A percentile compares a stretch with the other conserved stretches of the same genome.
Evolutionary conservation across 2,888 invertebrate genomes (phyloP).

Genomic region (Plagodis dolabraria): DNA sequence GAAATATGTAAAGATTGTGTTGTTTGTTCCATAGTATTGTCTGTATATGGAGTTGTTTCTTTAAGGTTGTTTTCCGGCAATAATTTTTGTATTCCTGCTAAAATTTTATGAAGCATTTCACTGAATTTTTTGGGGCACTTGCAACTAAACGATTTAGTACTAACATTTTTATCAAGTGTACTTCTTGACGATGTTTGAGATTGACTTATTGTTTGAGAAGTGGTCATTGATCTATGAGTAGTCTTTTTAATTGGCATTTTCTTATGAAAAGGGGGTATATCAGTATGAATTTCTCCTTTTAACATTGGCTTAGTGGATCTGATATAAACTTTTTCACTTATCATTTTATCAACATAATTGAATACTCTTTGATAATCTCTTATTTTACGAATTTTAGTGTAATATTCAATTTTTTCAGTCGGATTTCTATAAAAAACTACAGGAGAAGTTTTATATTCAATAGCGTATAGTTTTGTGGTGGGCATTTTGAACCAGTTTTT

Average conservation of each 20-base stretch:
- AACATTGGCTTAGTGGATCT: conserved; percentile 44
- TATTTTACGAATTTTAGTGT: conserved; percentile 65
- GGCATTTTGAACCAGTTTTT: conserved; percentile 58
- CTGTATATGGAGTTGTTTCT: neutral
- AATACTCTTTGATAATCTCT: conserved; percentile 67
- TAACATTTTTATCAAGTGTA: neutral
- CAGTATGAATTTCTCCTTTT: conserved; percentile 36
- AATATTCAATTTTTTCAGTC: conserved; percentile 65
- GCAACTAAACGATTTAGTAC: conserved; percentile 37
- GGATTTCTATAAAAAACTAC: conserved; percentile 55
- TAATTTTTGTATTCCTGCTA: conserved; percentile 49
- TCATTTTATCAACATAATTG: conserved; percentile 70
- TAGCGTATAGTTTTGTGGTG: conserved; percentile 50
- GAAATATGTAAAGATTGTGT: neutral
- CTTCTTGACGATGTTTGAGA: neutral
- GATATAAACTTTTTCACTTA: conserved; percentile 53
- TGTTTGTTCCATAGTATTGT: neutral
- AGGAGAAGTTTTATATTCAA: conserved; percentile 64
- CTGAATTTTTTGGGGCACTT: conserved; percentile 55
- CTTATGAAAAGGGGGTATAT: conserved; percentile 16
- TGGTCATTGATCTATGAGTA: neutral
- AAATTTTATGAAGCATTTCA: conserved; percentile 48
- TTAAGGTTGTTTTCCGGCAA: conserved; percentile 36
- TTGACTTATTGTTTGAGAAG: neutral
- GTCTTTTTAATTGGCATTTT: neutral